These are phyloP conservation scores for Halichoeres trimaculatus DNA, from an alignment of 2,113 vertebrate species.

Conservation along the genomic window DNA sequence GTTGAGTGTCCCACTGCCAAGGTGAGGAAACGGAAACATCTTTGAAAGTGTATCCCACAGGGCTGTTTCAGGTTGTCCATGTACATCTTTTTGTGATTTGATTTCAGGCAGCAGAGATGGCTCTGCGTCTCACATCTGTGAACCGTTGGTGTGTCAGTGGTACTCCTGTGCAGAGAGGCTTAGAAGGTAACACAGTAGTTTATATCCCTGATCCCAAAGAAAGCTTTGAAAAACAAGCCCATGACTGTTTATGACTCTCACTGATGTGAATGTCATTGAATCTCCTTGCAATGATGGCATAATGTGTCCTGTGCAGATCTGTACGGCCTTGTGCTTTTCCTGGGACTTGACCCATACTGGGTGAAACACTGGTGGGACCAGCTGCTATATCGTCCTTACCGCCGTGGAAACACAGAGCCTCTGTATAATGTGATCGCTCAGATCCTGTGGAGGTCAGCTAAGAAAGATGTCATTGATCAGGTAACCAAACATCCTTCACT, in stretches of 20 bases:
- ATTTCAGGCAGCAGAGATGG: constrained; percentile 96
- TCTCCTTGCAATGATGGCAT: too few relatives aligned
- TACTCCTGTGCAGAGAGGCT: constrained; percentile 96
- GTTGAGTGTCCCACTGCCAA: constrained; percentile 97
- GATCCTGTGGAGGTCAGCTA: constrained; percentile 95
- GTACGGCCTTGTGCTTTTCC: constrained; percentile 94
- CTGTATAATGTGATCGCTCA: constrained; percentile 91
- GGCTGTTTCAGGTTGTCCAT: background rate
- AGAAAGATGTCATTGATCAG: constrained; percentile 98
- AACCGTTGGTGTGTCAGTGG: constrained; percentile 99
- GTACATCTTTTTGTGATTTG: background rate
- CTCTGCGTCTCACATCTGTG: constrained; percentile 92
- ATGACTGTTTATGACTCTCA: too few relatives aligned
- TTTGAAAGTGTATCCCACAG: too few relatives aligned
- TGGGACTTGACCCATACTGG: constrained; percentile 97
- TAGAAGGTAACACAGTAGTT: constrained; percentile 87
- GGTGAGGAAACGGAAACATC: constrained; percentile 78
- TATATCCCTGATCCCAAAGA: background rate
- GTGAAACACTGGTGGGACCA: constrained; percentile 97
- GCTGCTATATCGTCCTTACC: constrained; percentile 94
- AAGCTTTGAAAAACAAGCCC: background rate
- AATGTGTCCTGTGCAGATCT: constrained; percentile 85
- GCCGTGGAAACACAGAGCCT: constrained; percentile 88
- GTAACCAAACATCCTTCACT: too few relatives aligned
- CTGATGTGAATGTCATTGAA: background rate